A percentile compares a stretch with the other conserved stretches of the same genome.
Evolutionary conservation across 1,140 invertebrate genomes (phyloP).

Genomic region (Zelostemma sp.): DNA sequence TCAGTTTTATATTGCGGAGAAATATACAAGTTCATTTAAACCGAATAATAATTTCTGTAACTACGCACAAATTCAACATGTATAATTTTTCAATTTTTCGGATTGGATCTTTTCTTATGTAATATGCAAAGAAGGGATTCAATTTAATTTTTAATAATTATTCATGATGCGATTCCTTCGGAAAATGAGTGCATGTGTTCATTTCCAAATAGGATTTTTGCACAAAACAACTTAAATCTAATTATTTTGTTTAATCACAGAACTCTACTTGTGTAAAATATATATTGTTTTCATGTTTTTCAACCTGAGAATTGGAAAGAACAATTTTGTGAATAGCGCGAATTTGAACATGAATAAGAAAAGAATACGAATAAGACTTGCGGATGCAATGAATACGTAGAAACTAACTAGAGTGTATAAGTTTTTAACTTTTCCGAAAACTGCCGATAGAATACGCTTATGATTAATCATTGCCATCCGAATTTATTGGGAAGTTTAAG

Average conservation of each 20-base stretch:
- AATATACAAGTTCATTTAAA: too few species aligned
- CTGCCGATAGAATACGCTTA: conserved; percentile 48
- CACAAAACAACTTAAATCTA: too few species aligned
- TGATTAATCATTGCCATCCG: conserved; percentile 23
- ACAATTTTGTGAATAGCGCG: neutral
- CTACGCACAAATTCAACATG: too few species aligned
- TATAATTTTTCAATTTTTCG: too few species aligned
- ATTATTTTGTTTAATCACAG: too few species aligned
- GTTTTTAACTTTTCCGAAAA: conserved; percentile 41
- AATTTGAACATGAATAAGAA: neutral
- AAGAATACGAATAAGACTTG: neutral
- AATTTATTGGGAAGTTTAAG: conserved; percentile 14
- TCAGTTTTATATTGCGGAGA: too few species aligned
- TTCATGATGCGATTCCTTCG: too few species aligned
- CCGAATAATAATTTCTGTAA: too few species aligned
- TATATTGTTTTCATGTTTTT: neutral
- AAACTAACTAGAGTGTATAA: conserved; percentile 12
- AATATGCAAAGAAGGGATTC: too few species aligned
- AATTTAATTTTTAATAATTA: too few species aligned
- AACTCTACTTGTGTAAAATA: neutral
- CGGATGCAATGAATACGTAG: conserved; percentile 20
- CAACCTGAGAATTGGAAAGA: neutral
- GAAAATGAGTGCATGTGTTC: too few species aligned
- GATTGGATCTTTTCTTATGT: too few species aligned
- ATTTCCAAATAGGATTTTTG: neutral